These are phyloP conservation scores for Alosa sapidissima DNA, from an alignment of 2,797 vertebrate genomes.

Conservation along the genomic window DNA sequence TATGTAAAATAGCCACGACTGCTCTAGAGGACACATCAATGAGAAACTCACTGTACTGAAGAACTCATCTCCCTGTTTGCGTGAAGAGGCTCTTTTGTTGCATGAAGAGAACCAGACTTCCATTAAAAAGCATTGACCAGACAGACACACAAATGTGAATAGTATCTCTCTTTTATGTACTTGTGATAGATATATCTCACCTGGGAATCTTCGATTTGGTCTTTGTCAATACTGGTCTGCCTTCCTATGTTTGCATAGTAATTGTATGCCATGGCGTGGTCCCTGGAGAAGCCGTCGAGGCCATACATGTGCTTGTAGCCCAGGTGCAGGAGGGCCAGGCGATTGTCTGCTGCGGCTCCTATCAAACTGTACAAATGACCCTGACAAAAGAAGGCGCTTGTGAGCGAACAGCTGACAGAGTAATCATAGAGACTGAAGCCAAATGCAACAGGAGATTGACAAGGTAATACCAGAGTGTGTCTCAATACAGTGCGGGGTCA, in stretches of 20 bases:
- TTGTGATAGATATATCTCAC: slow-evolving; percentile 56
- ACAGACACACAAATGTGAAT: not conserved
- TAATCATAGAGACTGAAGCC: not conserved
- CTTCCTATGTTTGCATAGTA: slow-evolving; percentile 86
- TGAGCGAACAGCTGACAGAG: not conserved
- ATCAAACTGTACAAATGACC: slow-evolving; percentile 90
- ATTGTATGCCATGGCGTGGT: slow-evolving; percentile 82
- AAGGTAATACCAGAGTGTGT: not conserved
- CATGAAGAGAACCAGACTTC: not conserved
- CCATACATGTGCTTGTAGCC: slow-evolving; percentile 93
- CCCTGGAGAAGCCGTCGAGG: slow-evolving; percentile 81
- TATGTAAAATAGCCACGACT: not conserved
- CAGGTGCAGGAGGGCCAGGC: slow-evolving; percentile 87
- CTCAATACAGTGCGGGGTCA: not conserved
- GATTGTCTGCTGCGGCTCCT: slow-evolving; percentile 79
- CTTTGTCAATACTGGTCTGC: slow-evolving; percentile 77
- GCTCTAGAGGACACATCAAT: not conserved
- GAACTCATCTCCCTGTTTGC: not conserved
- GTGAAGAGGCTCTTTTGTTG: not conserved
- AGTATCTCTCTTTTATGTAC: not conserved
- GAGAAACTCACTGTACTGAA: not conserved
- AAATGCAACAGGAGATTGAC: not conserved
- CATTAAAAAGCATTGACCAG: not conserved
- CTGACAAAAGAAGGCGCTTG: slow-evolving; percentile 64
- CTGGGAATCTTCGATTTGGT: slow-evolving; percentile 71